These are phyloP conservation scores for Tridacna crocea DNA, from an alignment of 2,888 invertebrate species.

Conservation along the genomic window DNA sequence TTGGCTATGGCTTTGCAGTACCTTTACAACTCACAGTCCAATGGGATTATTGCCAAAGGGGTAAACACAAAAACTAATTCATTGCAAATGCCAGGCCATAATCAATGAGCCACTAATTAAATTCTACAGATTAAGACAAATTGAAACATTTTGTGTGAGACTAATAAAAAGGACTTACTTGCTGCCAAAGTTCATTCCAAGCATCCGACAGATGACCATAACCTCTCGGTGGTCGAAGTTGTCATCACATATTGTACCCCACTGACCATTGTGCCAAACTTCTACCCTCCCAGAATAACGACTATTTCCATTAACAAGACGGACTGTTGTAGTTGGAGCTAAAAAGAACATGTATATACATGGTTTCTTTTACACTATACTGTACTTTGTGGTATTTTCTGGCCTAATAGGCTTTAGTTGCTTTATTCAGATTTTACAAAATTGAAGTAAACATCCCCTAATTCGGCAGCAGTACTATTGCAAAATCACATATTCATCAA, in stretches of 20 bases:
- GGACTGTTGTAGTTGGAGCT: conserved; percentile 22
- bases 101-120: not conserved
- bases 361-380: too few relatives aligned
- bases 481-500: too few relatives aligned
- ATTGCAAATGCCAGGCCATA: not conserved
- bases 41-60: not conserved
- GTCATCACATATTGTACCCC: conserved; percentile 57
- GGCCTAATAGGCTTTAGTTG: too few relatives aligned
- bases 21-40: not conserved
- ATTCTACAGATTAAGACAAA: not conserved
- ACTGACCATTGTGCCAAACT: conserved; percentile 41
- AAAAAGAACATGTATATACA: not conserved
- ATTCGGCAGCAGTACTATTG: too few relatives aligned
- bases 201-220: conserved; percentile 47
- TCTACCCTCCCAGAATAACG: conserved; percentile 40
- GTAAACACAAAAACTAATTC: not conserved
- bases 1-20: too few relatives aligned
- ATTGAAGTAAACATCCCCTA: too few relatives aligned
- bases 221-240: conserved; percentile 45
- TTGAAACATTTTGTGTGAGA: not conserved
- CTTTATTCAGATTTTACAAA: too few relatives aligned
- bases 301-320: conserved; percentile 35
- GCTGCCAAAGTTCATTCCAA: conserved; percentile 29
- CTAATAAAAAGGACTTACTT: not conserved
- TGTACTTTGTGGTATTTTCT: too few relatives aligned